Evolutionary conservation across 2,113 vertebrate genomes (phyloP).

Genomic region (Trichechus manatus): DNA sequence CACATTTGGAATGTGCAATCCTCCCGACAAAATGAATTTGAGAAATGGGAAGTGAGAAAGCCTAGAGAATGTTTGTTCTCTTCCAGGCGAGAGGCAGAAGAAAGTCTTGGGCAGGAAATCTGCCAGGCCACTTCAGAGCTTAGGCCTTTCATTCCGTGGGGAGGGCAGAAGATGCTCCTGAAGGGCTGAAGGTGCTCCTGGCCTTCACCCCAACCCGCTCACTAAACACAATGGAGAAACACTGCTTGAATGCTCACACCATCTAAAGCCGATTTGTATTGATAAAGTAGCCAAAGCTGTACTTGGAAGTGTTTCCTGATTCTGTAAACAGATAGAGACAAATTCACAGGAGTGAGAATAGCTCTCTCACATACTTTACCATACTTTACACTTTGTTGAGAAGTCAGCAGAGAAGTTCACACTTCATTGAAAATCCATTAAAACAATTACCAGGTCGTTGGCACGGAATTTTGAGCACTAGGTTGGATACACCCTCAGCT

Average conservation of each 20-base stretch:
- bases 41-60: neutral
- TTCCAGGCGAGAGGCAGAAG: neutral
- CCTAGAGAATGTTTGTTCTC: neutral
- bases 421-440: conserved; percentile 83
- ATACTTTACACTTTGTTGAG: conserved; percentile 74
- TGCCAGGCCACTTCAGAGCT: neutral
- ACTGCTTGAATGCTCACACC: neutral
- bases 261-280: neutral
- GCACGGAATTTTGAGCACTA: conserved; percentile 51
- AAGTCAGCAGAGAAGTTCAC: conserved; percentile 78
- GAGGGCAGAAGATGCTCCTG: neutral
- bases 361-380: conserved; percentile 65
- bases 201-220: neutral
- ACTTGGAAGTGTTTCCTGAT: conserved; percentile 60
- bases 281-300: conserved; percentile 50
- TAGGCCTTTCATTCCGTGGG: neutral
- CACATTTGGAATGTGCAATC: neutral
- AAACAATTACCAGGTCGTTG: conserved; percentile 82
- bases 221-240: neutral
- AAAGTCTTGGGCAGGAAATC: neutral
- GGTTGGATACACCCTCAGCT: conserved; percentile 35
- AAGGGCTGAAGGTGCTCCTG: neutral
- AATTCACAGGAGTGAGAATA: conserved; percentile 62
- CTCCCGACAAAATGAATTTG: conserved; percentile 26
- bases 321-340: conserved; percentile 69